Conservation (phyloP, 2,797 vertebrate species). For the Cyprinella venusta region DNA sequence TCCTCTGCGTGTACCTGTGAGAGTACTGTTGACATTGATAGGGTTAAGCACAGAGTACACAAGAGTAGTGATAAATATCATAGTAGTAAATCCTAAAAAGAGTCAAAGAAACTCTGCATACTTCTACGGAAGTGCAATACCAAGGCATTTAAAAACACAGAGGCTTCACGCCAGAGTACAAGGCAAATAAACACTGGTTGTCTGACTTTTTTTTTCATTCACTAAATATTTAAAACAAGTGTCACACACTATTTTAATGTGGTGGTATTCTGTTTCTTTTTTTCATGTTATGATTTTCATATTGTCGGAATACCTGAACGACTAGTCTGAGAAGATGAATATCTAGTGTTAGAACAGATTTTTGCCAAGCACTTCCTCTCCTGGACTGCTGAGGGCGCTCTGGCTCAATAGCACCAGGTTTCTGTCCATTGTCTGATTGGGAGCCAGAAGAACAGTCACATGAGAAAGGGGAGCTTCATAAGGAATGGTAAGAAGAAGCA, state of each 20-base stretch:
- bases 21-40: conserved; percentile 53
- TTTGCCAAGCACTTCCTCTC: conserved; percentile 54
- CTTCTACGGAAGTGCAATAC: conserved; percentile 69
- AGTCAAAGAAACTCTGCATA: conserved; percentile 66
- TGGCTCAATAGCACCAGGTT: conserved; percentile 74
- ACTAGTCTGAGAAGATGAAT: conserved; percentile 55
- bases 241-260: conserved; percentile 77
- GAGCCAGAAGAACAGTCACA: conserved; percentile 63
- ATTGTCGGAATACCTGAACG: conserved; percentile 74
- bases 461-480: conserved; percentile 35
- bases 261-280: conserved; percentile 67
- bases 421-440: conserved; percentile 59
- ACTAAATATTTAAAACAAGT: conserved; percentile 84
- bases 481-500: conserved; percentile 47
- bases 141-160: conserved; percentile 74
- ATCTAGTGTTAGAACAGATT: conserved; percentile 47
- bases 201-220: conserved; percentile 74
- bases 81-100: conserved; percentile 65
- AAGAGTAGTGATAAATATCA: conserved; percentile 62
- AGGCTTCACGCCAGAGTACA: conserved; percentile 76
- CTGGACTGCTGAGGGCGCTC: conserved; percentile 71
- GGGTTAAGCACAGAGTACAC: conserved; percentile 63
- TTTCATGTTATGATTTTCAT: conserved; percentile 65
- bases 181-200: conserved; percentile 82
- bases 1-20: conserved; percentile 49